Conservation (phyloP, 1,140 invertebrate genomes). For the Galleria mellonella region DNA sequence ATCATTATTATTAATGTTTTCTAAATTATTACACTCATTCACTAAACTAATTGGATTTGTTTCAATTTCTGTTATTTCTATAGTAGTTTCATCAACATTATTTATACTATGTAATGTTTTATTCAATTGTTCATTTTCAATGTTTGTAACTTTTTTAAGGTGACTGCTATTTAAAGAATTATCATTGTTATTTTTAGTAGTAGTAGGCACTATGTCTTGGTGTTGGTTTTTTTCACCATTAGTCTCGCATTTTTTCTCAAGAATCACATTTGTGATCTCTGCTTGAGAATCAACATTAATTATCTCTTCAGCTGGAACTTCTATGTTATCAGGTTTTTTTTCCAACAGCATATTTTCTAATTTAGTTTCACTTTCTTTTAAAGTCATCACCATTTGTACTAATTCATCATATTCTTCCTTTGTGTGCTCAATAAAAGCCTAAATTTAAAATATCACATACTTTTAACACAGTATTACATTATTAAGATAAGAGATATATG, state of each 20-base stretch:
- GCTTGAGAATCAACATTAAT: constrained; percentile 9
- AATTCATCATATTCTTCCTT: constrained; percentile 71
- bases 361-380: constrained; percentile 70
- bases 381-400: constrained; percentile 62
- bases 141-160: constrained; percentile 61
- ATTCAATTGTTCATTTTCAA: constrained; percentile 67
- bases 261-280: constrained; percentile 11
- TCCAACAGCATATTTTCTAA: constrained; percentile 48
- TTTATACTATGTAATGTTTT: constrained; percentile 41
- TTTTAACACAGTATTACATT: too few relatives aligned
- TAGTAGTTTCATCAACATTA: constrained; percentile 25
- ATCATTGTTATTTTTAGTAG: constrained; percentile 33
- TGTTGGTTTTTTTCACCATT: constrained; percentile 15
- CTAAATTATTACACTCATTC: constrained; percentile 6
- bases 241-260: constrained; percentile 1
- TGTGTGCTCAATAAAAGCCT: constrained; percentile 66
- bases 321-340: constrained; percentile 36
- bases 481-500: too few relatives aligned
- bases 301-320: constrained; percentile 35
- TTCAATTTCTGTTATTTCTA: constrained; percentile 14
- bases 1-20: neutral
- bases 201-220: constrained; percentile 24
- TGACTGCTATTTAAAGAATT: constrained; percentile 23
- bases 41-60: constrained; percentile 3
- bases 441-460: constrained; percentile 35